A percentile compares a stretch with the other conserved stretches of the same genome.
These are phyloP conservation scores for Sebastes diploproa DNA, from an alignment of 2,797 vertebrate species.

Conservation along the genomic window DNA sequence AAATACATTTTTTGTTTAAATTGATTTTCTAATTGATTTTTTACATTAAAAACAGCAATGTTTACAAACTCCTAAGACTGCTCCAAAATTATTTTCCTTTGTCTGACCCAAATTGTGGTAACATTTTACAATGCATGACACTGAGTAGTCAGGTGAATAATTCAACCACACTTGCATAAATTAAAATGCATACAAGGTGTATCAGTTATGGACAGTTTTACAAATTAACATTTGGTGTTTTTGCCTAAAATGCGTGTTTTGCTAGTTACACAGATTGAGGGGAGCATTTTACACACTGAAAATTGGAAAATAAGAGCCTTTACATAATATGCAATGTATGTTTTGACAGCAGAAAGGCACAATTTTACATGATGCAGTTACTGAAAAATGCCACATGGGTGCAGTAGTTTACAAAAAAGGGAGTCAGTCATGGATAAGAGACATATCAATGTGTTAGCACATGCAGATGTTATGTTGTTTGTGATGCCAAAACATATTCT, in stretches of 20 bases:
- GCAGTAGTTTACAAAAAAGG: slow-evolving; percentile 5
- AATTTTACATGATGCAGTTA: neutral
- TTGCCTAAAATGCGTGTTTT: neutral
- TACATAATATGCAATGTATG: neutral
- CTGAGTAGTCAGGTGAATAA: neutral
- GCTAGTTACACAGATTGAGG: neutral
- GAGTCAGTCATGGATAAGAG: neutral
- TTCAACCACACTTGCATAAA: neutral
- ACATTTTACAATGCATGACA: neutral
- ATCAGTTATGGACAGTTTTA: neutral
- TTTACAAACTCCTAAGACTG: neutral
- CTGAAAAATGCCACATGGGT: slow-evolving; percentile 7
- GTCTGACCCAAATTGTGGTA: neutral
- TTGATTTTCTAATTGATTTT: neutral
- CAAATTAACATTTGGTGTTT: neutral
- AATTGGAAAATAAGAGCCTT: neutral
- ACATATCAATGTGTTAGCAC: neutral
- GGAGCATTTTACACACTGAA: neutral
- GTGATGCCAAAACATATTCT: neutral
- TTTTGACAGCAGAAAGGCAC: neutral
- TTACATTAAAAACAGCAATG: neutral
- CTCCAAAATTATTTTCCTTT: neutral
- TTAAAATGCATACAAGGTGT: too few relatives aligned
- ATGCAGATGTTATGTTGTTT: neutral
- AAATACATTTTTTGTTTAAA: neutral